A percentile compares a stretch with the other conserved stretches of the same genome.
Conservation (phyloP, 2,888 invertebrate genomes). For the Watsonalla cultraria region DNA sequence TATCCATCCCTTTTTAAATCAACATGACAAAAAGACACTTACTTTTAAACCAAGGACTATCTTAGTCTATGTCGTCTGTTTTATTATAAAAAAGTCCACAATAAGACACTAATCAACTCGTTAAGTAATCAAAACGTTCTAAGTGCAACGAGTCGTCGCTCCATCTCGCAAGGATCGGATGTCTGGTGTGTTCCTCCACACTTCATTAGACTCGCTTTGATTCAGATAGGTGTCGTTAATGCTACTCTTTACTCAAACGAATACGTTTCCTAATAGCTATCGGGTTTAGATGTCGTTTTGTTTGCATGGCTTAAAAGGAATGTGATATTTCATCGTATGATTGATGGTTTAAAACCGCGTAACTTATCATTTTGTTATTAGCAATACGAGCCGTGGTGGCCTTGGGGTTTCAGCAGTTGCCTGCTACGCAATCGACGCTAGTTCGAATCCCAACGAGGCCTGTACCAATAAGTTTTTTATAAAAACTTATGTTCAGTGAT, state of each 20-base stretch:
- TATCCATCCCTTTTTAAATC: too few relatives aligned
- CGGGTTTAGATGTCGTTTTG: not conserved
- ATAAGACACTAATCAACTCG: not conserved
- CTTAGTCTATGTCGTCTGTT: too few relatives aligned
- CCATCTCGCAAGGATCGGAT: conserved; percentile 34
- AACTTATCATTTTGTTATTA: not conserved
- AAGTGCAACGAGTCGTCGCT: not conserved
- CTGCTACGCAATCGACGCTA: too few relatives aligned
- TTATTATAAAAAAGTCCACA: too few relatives aligned
- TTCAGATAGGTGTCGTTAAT: conserved; percentile 53
- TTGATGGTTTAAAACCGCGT: not conserved
- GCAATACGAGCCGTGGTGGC: not conserved
- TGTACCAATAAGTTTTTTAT: too few relatives aligned
- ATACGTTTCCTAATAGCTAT: conserved; percentile 38
- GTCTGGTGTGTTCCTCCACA: conserved; percentile 43
- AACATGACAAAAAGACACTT: too few relatives aligned
- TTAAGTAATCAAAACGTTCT: conserved; percentile 3
- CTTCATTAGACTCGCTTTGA: conserved; percentile 62
- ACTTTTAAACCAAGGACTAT: too few relatives aligned
- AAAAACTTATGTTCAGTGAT: too few relatives aligned
- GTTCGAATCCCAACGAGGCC: too few relatives aligned
- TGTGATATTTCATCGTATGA: not conserved
- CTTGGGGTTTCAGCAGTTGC: not conserved
- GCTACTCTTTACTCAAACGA: conserved; percentile 32
- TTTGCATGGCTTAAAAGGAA: not conserved